phyloP scores from a whole-genome alignment of 64 coral and sea anemone species.

The Stichodactyla helianthus region DNA sequence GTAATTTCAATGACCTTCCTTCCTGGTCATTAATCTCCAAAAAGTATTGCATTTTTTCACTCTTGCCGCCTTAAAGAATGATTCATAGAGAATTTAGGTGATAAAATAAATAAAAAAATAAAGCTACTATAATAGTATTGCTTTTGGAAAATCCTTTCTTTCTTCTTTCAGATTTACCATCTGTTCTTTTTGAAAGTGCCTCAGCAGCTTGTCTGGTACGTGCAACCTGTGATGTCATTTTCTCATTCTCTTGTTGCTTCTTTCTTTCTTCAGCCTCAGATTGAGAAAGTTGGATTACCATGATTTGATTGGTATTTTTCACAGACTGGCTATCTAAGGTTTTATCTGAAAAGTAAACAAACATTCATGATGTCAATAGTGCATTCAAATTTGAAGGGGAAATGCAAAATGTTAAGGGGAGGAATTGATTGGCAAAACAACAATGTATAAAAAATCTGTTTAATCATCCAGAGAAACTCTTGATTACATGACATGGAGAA shows the following conservation, averaged over 20 bases:
- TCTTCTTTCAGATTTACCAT: conserved; percentile 31
- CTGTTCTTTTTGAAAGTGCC: conserved; percentile 73
- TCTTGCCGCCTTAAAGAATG: background rate
- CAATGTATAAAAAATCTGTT: no score
- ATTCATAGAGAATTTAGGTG: background rate
- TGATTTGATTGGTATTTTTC: conserved; percentile 61
- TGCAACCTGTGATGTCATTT: conserved; percentile 41
- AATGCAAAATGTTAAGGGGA: no score
- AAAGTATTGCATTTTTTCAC: conserved; percentile 42
- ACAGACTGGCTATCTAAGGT: conserved; percentile 65
- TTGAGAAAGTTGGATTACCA: conserved; percentile 60
- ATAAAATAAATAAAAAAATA: background rate
- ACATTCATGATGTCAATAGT: no score
- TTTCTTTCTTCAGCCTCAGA: conserved; percentile 26
- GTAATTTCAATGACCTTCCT: conserved; percentile 65
- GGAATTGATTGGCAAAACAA: no score
- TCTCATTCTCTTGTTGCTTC: conserved; percentile 34
- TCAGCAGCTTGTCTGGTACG: conserved; percentile 76
- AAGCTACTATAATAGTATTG: background rate
- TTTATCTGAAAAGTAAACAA: conserved; percentile 20
- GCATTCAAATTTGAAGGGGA: no score
- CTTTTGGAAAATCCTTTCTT: background rate
- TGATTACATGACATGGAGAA: no score
- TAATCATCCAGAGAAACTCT: no score
- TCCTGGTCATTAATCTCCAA: conserved; percentile 92